Evolutionary conservation across 2,113 vertebrate species (phyloP), one percentile per base, ranked within the genome.

Genomic region (Cisticola juncidis): DNA sequence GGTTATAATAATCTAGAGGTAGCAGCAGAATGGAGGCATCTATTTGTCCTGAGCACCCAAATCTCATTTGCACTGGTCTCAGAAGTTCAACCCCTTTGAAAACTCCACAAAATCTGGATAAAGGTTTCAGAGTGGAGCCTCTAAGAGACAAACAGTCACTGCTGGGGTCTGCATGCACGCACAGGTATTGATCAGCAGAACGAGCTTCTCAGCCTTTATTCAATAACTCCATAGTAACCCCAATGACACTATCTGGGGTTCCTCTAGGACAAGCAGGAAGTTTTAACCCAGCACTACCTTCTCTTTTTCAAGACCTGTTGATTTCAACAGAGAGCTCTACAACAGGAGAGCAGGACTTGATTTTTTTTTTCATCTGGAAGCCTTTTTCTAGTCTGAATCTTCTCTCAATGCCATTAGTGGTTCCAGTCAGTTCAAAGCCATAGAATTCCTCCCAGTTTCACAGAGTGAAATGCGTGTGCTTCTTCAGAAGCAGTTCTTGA

Each of bases 191-290:
- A 93, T 86, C 80, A 93, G 60, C 80, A 93, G 76, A 93, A 84
- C 45, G 45, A 81, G 47, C 68, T 88, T 65, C 72, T 93, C 73
- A 70, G 72, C 61, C 44, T 84, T 91, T 36, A 58, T 93, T 96
- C 88, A 7, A 66, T 84, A 96, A 69, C 61, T 74, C 95, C 83
- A 86, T 86, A 89, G 95, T 94, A 96, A 92, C 95, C 80, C 1
- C 47, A 44, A 21, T 40, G 51, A 76, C 40, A 22, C 9, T 25
- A 5, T 36, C 16, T 81, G 86, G 69, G 69, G 15, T 61, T 96
- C 45, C 57, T 65, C 65, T n/a, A 60, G 48, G 48, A 60, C 28
- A 25, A 86, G 44, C 4, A 22, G 22, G 25, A 36, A 78, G 48
- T 64, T 83, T 77, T 64, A 84, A 87, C 48, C 45, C 76, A 86